Conservation (phyloP, 2,888 invertebrate species). For the Ypsolopha sequella region DNA sequence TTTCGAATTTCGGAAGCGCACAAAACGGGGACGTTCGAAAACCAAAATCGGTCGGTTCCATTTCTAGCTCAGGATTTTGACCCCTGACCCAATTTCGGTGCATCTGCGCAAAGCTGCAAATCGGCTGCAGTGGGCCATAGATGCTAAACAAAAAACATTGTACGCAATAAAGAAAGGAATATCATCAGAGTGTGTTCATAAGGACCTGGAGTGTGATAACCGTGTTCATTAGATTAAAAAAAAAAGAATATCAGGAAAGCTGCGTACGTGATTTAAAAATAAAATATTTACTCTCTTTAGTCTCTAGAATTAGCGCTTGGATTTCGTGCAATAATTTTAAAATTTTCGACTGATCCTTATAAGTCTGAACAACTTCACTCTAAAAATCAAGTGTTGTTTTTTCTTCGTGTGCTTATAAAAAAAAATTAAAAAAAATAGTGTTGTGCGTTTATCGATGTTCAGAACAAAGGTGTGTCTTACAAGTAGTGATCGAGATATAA, state of each 20-base stretch:
- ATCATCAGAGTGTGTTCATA: conserved; percentile 27
- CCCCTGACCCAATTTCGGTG: conserved; percentile 55
- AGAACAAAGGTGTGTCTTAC: conserved; percentile 11
- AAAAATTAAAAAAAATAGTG: conserved; percentile 9
- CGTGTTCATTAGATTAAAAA: conserved; percentile 56
- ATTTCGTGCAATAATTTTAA: conserved; percentile 31
- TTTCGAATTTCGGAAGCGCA: conserved; percentile 15
- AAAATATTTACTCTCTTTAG: conserved; percentile 2
- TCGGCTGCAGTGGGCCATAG: conserved; percentile 30
- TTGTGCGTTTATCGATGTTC: conserved; percentile 13
- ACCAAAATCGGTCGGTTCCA: conserved; percentile 1
- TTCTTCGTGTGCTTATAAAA: conserved; percentile 9
- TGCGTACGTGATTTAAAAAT: conserved; percentile 7
- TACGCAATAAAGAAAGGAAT: background rate
- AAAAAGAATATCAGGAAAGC: conserved; percentile 5
- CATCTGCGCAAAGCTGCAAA: conserved; percentile 44
- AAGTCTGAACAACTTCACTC: conserved; percentile 33
- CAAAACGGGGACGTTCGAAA: conserved; percentile 25
- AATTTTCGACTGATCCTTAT: conserved; percentile 37
- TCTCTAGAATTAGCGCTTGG: conserved; percentile 19
- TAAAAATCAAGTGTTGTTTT: conserved; percentile 14
- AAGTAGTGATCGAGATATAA: conserved; percentile 18
- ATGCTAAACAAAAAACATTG: conserved; percentile 3
- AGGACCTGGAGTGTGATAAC: conserved; percentile 32
- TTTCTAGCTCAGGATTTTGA: conserved; percentile 29